These are phyloP conservation scores for Thamnophis sirtalis DNA, from an alignment of 2,113 vertebrate genomes.

Conservation along the genomic window DNA sequence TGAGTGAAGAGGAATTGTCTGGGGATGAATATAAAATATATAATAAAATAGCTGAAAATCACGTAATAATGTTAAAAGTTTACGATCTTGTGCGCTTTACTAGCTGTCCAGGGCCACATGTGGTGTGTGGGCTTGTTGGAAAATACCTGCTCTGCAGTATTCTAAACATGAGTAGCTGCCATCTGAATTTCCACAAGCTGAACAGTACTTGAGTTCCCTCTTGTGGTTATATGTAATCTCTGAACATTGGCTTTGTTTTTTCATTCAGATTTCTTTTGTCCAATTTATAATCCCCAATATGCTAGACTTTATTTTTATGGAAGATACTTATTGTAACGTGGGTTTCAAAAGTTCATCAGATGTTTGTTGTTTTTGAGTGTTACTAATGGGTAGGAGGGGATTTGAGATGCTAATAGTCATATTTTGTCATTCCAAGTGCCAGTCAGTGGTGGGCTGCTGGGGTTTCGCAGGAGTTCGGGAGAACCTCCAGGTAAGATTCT, in stretches of 20 bases:
- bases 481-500: no score
- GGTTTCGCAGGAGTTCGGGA: no score
- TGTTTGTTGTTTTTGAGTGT: background rate
- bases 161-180: accelerated
- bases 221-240: background rate
- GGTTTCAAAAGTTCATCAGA: background rate
- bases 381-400: background rate
- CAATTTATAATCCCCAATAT: accelerated
- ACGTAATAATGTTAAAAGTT: background rate
- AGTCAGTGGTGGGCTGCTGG: no score
- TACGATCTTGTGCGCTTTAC: background rate
- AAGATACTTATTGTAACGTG: accelerated
- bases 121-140: background rate
- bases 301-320: background rate
- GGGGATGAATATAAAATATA: background rate
- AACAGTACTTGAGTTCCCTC: conserved; percentile 46
- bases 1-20: background rate
- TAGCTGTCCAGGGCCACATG: background rate
- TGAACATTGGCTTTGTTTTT: background rate
- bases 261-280: background rate
- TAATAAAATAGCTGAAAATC: background rate
- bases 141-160: background rate
- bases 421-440: background rate
- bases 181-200: accelerated
- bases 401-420: background rate